Percentiles rank a stretch among this genome's conserved stretches.
These are phyloP conservation scores for Cotesia glomerata DNA, from an alignment of 1,140 invertebrate species.

Conservation along the genomic window DNA sequence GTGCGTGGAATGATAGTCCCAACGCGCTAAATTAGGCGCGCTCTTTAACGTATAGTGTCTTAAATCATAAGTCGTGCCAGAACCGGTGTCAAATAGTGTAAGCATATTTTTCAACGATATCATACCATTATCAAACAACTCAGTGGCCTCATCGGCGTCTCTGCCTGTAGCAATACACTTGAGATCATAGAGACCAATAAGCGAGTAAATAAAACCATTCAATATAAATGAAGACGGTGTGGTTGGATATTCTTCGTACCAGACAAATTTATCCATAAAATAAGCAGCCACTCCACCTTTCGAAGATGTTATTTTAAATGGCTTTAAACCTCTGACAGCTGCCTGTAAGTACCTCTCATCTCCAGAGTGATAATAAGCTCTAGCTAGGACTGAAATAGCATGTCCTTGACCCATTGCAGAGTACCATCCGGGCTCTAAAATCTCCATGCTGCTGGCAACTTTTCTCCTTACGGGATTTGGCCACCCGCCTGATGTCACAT, in stretches of 20 bases:
- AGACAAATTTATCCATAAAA: conserved; percentile 81
- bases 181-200: conserved; percentile 95
- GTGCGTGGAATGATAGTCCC: conserved; percentile 99
- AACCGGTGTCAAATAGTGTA: conserved; percentile 93
- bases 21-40: conserved; percentile 89
- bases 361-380: conserved; percentile 85
- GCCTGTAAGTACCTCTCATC: conserved; percentile 80
- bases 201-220: conserved; percentile 98
- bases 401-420: conserved; percentile 99
- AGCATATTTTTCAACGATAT: conserved; percentile 87
- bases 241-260: conserved; percentile 99
- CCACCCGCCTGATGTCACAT: conserved; percentile 83
- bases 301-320: conserved; percentile 76
- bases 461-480: conserved; percentile 83
- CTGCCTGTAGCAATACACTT: conserved; percentile 72
- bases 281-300: conserved; percentile 84
- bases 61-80: conserved; percentile 96
- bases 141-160: conserved; percentile 68
- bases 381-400: conserved; percentile 88
- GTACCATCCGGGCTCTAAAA: conserved; percentile 88
- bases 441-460: conserved; percentile 76
- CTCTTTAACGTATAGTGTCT: conserved; percentile 88
- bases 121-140: conserved; percentile 87
- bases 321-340: conserved; percentile 79
- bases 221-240: conserved; percentile 93